phyloP scores from a whole-genome alignment of 2,888 invertebrate genomes.

The Andrena bucephala region DNA sequence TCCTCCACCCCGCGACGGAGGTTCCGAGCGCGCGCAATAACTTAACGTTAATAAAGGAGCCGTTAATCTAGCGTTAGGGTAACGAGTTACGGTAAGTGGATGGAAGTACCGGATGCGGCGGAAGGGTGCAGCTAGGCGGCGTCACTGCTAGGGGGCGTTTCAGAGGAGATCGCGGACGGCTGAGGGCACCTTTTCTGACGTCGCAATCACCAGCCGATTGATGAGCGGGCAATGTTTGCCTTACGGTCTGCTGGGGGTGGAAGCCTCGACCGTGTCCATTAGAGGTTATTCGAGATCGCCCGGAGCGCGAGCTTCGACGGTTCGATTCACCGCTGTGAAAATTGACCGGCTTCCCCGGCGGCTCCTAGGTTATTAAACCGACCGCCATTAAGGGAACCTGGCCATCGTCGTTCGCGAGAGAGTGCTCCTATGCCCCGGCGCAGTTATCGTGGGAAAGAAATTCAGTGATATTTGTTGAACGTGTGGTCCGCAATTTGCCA shows the following conservation, averaged over 20 bases:
- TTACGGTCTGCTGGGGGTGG: slow-evolving; percentile 47
- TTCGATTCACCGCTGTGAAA: slow-evolving; percentile 15
- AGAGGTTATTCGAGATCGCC: slow-evolving; percentile 4
- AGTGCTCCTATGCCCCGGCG: neutral
- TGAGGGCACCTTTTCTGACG: slow-evolving; percentile 33
- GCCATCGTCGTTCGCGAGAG: neutral
- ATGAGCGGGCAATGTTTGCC: slow-evolving; percentile 52
- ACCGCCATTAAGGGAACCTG: neutral
- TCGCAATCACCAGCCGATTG: slow-evolving; percentile 54
- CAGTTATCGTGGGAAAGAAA: neutral
- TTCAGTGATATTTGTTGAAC: too few species aligned
- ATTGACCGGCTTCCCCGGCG: neutral
- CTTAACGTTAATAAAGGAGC: slow-evolving; percentile 34
- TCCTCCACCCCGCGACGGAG: neutral
- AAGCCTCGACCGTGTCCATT: slow-evolving; percentile 33
- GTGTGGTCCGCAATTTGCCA: too few species aligned
- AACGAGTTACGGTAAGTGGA: slow-evolving; percentile 38
- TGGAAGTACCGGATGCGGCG: slow-evolving; percentile 23
- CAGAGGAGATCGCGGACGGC: slow-evolving; percentile 26
- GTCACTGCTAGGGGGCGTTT: neutral
- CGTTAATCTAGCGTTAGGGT: slow-evolving; percentile 47
- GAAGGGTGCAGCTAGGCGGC: slow-evolving; percentile 3
- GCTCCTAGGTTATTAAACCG: neutral
- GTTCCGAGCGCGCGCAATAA: slow-evolving; percentile 27
- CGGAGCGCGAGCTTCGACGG: neutral